Evolutionary conservation across 2,113 vertebrate species (phyloP), one percentile per base, ranked within the genome.

Genomic region (Diadophis punctatus): DNA sequence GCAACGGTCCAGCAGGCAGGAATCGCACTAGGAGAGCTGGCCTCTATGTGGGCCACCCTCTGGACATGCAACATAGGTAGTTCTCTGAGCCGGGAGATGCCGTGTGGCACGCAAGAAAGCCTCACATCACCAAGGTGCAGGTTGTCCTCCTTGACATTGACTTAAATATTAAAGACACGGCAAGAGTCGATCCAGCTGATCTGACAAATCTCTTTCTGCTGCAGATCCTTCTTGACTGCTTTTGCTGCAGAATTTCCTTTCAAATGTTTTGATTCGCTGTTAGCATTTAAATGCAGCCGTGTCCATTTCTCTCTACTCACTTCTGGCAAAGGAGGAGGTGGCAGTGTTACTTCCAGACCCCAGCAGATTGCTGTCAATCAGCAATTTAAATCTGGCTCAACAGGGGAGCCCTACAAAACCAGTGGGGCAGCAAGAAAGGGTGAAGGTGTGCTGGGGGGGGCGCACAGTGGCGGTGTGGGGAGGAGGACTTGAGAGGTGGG

Each of bases 401-500:
- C 46, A 14, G 25, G 25, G 23, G 23, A 49, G 46, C 85, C 46
- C 18, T 80, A 43, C 18, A 80, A 80, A 80, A 9, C 8, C 34
- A 22, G 16, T 7, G 18, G 34, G 34, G 34, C n/a, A 80, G 68
- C 16, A 8, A n/a, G 8, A 22, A 39, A 80, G 34, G n/a, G 34
- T 1, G 34, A 8, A 80, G 68, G 18, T 18, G 6, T 9, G 74
- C n/a, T 39, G n/a, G 68, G 68, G 14, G 27, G 30, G 2, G 56
- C 55, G 22, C 10, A 51, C 58, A 18, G 12, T 16, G 68, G 14
- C 34, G 1, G 34, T 39, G 34, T 74, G 34, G 34, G 8, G n/a
- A 20, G n/a, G 68, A 22, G 18, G 34, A 39, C 16, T 3, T 1
- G n/a, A 30, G 30, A 0, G 0, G n/a, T 12, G 2, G 30, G 68